Percentiles rank a stretch among this genome's conserved stretches.
phyloP scores from a whole-genome alignment of 2,797 vertebrate genomes.

The Adelosebastes latens region DNA sequence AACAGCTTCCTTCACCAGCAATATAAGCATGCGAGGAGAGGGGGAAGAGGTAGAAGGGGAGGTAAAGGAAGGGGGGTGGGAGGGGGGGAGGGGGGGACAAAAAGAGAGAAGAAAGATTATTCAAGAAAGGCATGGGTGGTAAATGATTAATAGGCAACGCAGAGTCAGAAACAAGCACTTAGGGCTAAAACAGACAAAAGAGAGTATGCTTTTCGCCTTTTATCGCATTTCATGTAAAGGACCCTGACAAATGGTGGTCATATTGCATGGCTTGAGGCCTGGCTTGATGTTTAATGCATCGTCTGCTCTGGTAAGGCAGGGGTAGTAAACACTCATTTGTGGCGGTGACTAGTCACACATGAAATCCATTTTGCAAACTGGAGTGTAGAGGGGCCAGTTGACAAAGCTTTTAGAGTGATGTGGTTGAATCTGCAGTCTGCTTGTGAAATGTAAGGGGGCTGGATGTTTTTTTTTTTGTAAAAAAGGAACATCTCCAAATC shows the following conservation, averaged over 20 bases:
- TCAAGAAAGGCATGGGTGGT: slow-evolving; percentile 86
- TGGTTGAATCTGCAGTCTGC: slow-evolving; percentile 69
- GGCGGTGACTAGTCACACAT: slow-evolving; percentile 86
- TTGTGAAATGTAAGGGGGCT: slow-evolving; percentile 57
- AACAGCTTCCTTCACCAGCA: slow-evolving; percentile 87
- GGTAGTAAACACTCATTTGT: slow-evolving; percentile 86
- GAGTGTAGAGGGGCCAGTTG: slow-evolving; percentile 71
- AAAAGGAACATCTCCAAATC: slow-evolving; percentile 56
- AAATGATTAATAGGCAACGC: slow-evolving; percentile 96
- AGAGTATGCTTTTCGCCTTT: slow-evolving; percentile 83
- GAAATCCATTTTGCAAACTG: slow-evolving; percentile 85
- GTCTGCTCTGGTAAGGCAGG: slow-evolving; percentile 80
- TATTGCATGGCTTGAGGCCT: slow-evolving; percentile 81
- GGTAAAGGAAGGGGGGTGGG: slow-evolving; percentile 18
- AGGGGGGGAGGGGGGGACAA: slow-evolving; percentile 26
- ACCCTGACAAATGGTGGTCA: slow-evolving; percentile 86
- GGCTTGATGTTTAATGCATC: slow-evolving; percentile 86
- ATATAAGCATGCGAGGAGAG: slow-evolving; percentile 84
- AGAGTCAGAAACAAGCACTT: slow-evolving; percentile 93
- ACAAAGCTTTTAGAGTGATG: slow-evolving; percentile 82
- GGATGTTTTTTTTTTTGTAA: slow-evolving; percentile 25
- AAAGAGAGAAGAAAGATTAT: slow-evolving; percentile 72
- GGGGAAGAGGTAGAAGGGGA: slow-evolving; percentile 21
- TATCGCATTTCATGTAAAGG: slow-evolving; percentile 85
- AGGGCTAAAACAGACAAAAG: slow-evolving; percentile 92